phyloP scores from a whole-genome alignment of 2,797 vertebrate genomes.

The Coracias cyanogaster region DNA sequence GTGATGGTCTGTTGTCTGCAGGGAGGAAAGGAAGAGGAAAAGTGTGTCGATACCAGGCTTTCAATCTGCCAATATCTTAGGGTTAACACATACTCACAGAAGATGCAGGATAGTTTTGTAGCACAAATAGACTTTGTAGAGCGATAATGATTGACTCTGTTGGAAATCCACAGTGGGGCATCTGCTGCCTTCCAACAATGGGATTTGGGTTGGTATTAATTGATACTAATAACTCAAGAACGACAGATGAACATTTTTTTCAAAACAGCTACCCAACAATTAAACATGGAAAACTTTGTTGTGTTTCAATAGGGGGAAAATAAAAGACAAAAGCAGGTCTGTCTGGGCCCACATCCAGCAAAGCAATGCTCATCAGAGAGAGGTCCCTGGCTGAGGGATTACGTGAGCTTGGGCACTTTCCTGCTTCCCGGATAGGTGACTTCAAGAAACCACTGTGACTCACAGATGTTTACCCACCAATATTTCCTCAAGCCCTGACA shows the following conservation, averaged over 20 bases:
- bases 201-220: not conserved
- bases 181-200: not conserved
- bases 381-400: not conserved
- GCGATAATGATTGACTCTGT: not conserved
- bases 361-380: not conserved
- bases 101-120: not conserved
- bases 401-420: rapidly evolving
- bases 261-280: not conserved
- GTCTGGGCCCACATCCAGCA: not conserved
- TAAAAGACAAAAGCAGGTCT: not conserved
- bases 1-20: not conserved
- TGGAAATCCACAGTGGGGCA: not conserved
- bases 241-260: not conserved
- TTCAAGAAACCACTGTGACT: not conserved
- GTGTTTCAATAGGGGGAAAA: rapidly evolving
- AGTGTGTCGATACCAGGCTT: rapidly evolving
- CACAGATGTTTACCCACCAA: not conserved
- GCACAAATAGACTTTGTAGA: not conserved
- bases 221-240: not conserved
- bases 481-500: not conserved
- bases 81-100: not conserved
- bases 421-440: not conserved
- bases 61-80: not conserved
- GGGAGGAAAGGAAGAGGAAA: not conserved
- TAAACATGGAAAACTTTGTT: not conserved